phyloP scores from a whole-genome alignment of 2,113 vertebrate species.

The Ia io region DNA sequence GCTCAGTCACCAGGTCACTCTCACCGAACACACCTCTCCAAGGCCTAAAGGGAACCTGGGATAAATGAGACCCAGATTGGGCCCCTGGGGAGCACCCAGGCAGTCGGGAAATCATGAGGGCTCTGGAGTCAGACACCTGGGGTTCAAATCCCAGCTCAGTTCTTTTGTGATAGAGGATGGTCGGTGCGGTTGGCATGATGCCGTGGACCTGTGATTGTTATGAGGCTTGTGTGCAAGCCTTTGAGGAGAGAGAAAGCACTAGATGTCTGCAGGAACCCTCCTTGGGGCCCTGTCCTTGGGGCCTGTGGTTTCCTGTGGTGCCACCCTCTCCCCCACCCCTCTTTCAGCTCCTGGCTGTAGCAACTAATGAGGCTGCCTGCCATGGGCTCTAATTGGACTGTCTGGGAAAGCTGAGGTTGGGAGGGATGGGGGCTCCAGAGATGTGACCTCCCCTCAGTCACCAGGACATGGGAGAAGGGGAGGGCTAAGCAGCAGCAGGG shows the following conservation, averaged over 20 bases:
- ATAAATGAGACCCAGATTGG: background rate
- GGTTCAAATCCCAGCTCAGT: background rate
- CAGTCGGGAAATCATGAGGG: too few species aligned
- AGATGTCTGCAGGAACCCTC: background rate
- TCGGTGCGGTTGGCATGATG: background rate
- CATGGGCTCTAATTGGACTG: conserved; percentile 60
- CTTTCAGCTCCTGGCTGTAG: background rate
- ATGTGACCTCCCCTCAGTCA: conserved; percentile 32
- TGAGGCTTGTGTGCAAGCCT: background rate
- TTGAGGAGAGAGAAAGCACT: background rate
- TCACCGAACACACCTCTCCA: background rate
- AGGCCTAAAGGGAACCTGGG: background rate
- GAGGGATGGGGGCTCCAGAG: background rate
- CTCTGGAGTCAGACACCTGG: background rate
- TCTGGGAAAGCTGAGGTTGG: conserved; percentile 48
- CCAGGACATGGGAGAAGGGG: background rate
- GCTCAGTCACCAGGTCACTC: background rate
- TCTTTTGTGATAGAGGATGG: background rate
- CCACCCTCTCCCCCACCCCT: background rate
- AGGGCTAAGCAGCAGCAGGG: background rate
- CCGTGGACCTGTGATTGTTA: background rate
- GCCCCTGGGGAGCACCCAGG: background rate
- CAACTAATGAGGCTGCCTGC: conserved; percentile 68
- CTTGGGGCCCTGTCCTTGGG: background rate
- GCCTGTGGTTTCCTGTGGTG: conserved; percentile 29